Evolutionary conservation across 2,888 invertebrate species (phyloP).

Genomic region (Formica aserva): DNA sequence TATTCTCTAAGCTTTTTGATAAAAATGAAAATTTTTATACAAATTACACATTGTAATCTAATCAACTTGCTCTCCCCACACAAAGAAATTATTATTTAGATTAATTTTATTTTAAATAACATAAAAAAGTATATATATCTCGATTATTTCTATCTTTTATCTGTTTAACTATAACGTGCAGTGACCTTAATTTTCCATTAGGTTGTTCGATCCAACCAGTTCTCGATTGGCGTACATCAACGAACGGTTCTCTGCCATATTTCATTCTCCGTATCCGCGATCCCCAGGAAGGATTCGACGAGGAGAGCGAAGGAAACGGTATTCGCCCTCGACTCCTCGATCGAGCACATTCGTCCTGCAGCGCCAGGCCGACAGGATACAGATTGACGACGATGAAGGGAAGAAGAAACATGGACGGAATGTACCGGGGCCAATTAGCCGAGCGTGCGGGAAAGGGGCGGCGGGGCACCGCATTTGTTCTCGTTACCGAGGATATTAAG

Average conservation of each 20-base stretch:
- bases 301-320: background rate
- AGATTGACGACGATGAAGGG: conserved; percentile 58
- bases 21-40: background rate
- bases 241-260: conserved; percentile 22
- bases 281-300: conserved; percentile 10
- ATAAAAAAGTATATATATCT: background rate
- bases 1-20: background rate
- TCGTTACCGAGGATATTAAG: conserved; percentile 78
- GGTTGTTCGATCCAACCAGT: background rate
- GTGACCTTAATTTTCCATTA: background rate
- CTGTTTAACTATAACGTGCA: background rate
- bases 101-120: background rate
- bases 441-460: background rate
- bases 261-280: conserved; percentile 28
- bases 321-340: conserved; percentile 22
- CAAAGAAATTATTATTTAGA: background rate
- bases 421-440: conserved; percentile 68
- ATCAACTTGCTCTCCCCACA: background rate
- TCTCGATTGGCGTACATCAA: conserved; percentile 33
- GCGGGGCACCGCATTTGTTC: conserved; percentile 71
- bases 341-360: conserved; percentile 42
- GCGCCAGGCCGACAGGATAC: conserved; percentile 13
- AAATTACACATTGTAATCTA: background rate
- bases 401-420: conserved; percentile 41
- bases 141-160: background rate